Base-by-base conservation (phyloP, 2,113 vertebrate genomes). In the Eubucco bourcierii region DNA sequence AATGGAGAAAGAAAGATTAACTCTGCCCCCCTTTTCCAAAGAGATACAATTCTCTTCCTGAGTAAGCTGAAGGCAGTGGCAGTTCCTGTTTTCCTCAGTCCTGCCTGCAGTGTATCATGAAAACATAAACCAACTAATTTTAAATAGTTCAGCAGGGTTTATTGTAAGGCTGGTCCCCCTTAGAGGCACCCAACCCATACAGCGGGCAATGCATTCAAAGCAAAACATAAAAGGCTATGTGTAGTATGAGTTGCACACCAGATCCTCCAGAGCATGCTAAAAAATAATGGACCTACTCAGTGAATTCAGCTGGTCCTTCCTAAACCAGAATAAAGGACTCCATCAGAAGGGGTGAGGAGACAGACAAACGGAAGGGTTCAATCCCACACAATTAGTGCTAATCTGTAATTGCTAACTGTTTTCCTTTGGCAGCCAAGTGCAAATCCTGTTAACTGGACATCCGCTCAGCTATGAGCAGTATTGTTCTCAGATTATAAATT, bases 371-470 rank as follows among this genome's bases (percentile, higher is more conserved):
- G 34, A 66, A 76, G 23, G 3, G 23, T 59, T 77, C 31, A 65
- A 19, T 41, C 46, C 23, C 16, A 7, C 33, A 17, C 12, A 55
- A 14, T 5, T 24, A 8, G 5, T n/a, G 14, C 12, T 44, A 59
- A 73, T 31, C 31, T 55, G 6, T 11, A 84, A 46, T n/a, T 66
- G 55, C 25, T 76, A 47, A 60, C 10, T 58, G 15, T 3, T 84
- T 77, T 70, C 31, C 29, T 39, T 73, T 47, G 52, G 11, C 33
- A 73, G 25, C 10, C 10, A 83, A 88, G 76, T 33, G 28, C 50
- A 88, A 80, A 66, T 8, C 0, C 0, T 19, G 10, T 55, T 58
- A 25, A 15, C 31, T 23, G 28, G 31, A 76, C 7, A 2, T 17
- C 6, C 29, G 33, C 10, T 31, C 34, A 52, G 16, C 65, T 52